phyloP scores from a whole-genome alignment of 2,797 vertebrate genomes.

The Catamblyrhynchus diadema region DNA sequence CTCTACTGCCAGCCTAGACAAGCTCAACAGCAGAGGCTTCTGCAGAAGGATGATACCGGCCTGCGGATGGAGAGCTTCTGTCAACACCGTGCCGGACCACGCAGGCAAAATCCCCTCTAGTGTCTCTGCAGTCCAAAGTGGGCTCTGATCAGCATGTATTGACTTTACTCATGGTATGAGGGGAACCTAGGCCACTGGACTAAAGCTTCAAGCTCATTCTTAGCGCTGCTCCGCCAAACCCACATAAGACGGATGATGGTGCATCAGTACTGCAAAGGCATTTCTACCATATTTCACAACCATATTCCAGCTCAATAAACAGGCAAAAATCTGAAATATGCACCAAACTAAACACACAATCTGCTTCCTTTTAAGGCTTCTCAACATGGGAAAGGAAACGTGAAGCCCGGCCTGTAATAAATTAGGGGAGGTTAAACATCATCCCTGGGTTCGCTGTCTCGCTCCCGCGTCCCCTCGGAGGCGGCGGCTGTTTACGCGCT shows the following conservation, averaged over 20 bases:
- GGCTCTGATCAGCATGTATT: not conserved
- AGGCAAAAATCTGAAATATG: not conserved
- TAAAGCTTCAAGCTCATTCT: not conserved
- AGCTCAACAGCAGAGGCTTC: not conserved
- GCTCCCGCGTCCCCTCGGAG: not conserved
- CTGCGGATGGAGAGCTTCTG: not conserved
- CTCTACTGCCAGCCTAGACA: not conserved
- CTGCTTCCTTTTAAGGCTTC: not conserved
- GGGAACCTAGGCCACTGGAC: accelerated
- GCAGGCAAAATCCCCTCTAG: not conserved
- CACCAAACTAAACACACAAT: not conserved
- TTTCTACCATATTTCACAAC: not conserved
- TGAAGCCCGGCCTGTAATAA: not conserved
- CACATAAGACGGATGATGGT: accelerated
- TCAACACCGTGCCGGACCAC: not conserved
- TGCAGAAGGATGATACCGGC: not conserved
- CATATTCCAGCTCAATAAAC: not conserved
- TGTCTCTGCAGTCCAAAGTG: accelerated
- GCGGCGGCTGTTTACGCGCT: not conserved
- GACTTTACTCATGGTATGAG: too few species aligned
- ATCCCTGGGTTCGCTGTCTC: accelerated
- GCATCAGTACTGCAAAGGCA: not conserved
- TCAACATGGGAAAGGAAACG: not conserved
- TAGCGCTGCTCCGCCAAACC: not conserved
- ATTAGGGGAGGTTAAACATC: not conserved